phyloP scores from a whole-genome alignment of 2,888 invertebrate genomes.

The Heteropelma amictum region DNA sequence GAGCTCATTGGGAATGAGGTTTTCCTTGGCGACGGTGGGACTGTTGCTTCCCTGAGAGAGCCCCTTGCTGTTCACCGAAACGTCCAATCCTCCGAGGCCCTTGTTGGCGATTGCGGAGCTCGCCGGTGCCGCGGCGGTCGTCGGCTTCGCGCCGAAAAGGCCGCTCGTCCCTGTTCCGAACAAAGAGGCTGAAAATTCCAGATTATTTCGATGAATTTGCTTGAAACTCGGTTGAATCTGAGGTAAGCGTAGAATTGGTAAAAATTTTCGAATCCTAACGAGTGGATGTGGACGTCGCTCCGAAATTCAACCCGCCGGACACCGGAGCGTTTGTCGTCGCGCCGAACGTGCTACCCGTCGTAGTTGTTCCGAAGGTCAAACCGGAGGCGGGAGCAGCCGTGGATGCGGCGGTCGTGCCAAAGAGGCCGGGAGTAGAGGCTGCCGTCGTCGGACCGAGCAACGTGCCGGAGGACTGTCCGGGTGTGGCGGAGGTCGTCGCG shows the following conservation, averaged over 20 bases:
- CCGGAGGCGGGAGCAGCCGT: conserved; percentile 64
- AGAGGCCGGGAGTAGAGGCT: conserved; percentile 48
- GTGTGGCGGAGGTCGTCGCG: conserved; percentile 53
- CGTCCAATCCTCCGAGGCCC: conserved; percentile 86
- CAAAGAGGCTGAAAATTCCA: conserved; percentile 62
- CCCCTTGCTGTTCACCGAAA: conserved; percentile 77
- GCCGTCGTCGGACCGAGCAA: conserved; percentile 57
- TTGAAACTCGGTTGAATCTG: no score
- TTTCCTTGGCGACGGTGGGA: conserved; percentile 82
- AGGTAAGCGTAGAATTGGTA: no score
- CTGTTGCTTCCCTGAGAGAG: conserved; percentile 77
- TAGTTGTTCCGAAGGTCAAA: conserved; percentile 68
- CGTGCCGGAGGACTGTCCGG: conserved; percentile 67
- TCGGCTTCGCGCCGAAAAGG: conserved; percentile 69
- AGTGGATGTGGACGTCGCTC: conserved; percentile 63
- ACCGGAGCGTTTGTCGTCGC: conserved; percentile 66
- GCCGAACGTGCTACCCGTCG: conserved; percentile 72
- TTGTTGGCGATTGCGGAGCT: conserved; percentile 77
- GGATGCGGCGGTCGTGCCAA: conserved; percentile 60
- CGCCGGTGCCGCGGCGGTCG: conserved; percentile 55
- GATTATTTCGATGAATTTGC: background rate
- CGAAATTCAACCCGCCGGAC: conserved; percentile 65
- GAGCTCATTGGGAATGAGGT: conserved; percentile 87
- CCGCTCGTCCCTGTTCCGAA: conserved; percentile 67
- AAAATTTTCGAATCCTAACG: conserved; percentile 50